Evolutionary conservation across 2,888 invertebrate genomes (phyloP), one percentile per base, ranked within the genome.

Genomic region (Melinaea marsaeus): DNA sequence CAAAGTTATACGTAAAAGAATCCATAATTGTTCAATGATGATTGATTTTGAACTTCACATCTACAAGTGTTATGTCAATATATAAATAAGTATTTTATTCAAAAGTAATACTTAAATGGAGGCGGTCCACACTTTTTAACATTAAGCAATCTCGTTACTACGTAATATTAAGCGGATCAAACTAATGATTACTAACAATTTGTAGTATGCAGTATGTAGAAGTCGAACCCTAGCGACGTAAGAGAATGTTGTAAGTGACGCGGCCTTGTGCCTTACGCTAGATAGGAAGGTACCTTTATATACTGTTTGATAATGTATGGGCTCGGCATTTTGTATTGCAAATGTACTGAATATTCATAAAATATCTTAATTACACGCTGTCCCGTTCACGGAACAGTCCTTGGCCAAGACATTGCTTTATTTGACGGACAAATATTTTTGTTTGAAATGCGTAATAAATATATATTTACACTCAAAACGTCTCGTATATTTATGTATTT

Each of bases 261-360:
- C 51, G 51, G 51, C 51, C 51, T 51, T 51, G 51, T 51, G 11
- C 32, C 11, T 3, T 2, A 6, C 9, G 51, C 51, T 11, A 51
- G 7, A 9, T 48, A 22, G 13, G 5, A 6, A 37, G 7, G 3
- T 11, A 9, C 7, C 42, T 6, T 7, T 11, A 32, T 48, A 9
- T 51, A 51, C 32, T 51, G 9, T 32, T 51, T 51, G 32, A 51
- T 32, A 51, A 22, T 22, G 32, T 51, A 32, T 51, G 32, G 51
- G 51, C 51, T 51, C 51, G 32, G 32, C 32, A 32, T 51, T 51
- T 32, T 51, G 55, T 60, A 57, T 37, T 57, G 7, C 42, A 2
- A 45, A 45, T 61, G 55, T 13, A 55, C 48, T 58, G 35, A 64
- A 61, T 64, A 61, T 64, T 64, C 47, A 64, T 56, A 33, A 61